A percentile compares a stretch with the other conserved stretches of the same genome.
phyloP scores from a whole-genome alignment of 2,888 invertebrate genomes.

The Drosophila formosana region DNA sequence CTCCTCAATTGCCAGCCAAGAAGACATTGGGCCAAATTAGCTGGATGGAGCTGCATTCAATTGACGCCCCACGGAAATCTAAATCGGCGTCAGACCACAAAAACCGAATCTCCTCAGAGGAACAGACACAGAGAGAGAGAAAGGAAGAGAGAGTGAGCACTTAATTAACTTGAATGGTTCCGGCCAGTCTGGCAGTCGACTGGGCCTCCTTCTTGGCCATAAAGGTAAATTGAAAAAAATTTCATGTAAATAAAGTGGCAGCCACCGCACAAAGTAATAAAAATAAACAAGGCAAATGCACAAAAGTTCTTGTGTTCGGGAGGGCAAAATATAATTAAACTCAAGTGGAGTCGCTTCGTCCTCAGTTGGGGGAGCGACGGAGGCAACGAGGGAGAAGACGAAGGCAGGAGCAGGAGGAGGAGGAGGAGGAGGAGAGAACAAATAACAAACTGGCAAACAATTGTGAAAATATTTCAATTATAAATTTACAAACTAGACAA shows the following conservation, averaged over 20 bases:
- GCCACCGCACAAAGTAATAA: conserved; percentile 66
- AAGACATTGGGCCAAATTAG: conserved; percentile 57
- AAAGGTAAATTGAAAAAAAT: conserved; percentile 77
- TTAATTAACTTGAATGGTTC: conserved; percentile 53
- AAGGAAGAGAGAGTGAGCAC: conserved; percentile 29
- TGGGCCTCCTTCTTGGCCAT: conserved; percentile 43
- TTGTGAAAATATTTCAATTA: conserved; percentile 7
- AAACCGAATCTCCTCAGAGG: conserved; percentile 22
- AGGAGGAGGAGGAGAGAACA: neutral
- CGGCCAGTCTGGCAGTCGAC: conserved; percentile 3
- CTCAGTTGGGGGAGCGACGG: neutral
- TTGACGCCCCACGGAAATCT: conserved; percentile 63
- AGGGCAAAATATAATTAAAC: conserved; percentile 72
- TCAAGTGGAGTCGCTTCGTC: conserved; percentile 54
- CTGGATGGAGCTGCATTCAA: conserved; percentile 48
- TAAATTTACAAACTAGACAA: neutral
- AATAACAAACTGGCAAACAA: conserved; percentile 5
- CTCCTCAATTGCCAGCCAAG: conserved; percentile 34
- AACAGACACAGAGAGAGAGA: conserved; percentile 5
- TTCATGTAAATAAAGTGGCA: conserved; percentile 71
- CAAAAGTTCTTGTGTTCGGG: conserved; percentile 50
- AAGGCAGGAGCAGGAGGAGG: neutral
- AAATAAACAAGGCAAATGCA: conserved; percentile 78
- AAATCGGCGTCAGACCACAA: conserved; percentile 39
- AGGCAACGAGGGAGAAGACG: neutral